These are phyloP conservation scores for Neoaliturus tenellus DNA, from an alignment of 2,888 invertebrate genomes.

Conservation along the genomic window DNA sequence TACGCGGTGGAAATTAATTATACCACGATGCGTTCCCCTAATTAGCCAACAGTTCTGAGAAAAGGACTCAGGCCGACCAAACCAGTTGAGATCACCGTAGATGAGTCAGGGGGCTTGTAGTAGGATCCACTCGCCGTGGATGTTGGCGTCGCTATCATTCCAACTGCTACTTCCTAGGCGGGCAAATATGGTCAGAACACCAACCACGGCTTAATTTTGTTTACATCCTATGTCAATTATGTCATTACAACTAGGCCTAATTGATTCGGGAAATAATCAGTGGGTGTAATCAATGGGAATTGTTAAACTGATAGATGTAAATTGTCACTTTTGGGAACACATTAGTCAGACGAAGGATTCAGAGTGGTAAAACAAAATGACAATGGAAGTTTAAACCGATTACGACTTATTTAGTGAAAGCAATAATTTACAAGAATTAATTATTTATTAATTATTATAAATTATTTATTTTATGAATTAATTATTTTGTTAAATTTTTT, in stretches of 20 bases:
- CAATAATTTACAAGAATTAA: no score
- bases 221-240: background rate
- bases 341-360: no score
- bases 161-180: background rate
- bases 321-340: no score
- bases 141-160: background rate
- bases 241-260: background rate
- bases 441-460: no score
- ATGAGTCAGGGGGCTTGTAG: background rate
- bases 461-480: no score
- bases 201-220: no score
- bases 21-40: constrained; percentile 8
- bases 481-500: no score
- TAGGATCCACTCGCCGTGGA: background rate
- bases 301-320: no score
- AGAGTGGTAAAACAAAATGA: no score
- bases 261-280: background rate
- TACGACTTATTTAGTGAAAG: no score
- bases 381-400: no score
- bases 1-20: constrained; percentile 6
- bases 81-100: background rate
- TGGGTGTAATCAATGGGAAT: background rate
- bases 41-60: background rate
- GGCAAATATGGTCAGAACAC: no score
- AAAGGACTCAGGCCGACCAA: background rate